Evolutionary conservation across 2,888 invertebrate genomes (phyloP).

Genomic region (Aethes cnicana): DNA sequence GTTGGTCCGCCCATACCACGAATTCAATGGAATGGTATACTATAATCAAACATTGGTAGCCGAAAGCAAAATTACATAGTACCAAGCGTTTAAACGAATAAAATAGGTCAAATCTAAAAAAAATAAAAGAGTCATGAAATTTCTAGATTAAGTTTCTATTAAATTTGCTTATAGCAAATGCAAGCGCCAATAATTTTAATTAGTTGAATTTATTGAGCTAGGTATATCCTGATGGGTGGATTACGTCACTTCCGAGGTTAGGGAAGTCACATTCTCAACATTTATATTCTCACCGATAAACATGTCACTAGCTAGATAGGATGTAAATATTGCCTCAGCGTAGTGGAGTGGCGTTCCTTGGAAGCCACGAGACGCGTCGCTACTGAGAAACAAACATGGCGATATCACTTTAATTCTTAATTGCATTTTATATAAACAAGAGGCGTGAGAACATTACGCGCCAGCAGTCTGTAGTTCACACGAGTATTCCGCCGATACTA

Average conservation of each 20-base stretch:
- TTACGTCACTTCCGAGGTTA: not conserved
- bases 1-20: constrained; percentile 17
- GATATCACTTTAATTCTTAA: constrained; percentile 50
- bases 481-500: constrained; percentile 46
- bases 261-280: not conserved
- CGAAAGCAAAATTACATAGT: constrained; percentile 27
- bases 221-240: not conserved
- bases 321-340: constrained; percentile 25
- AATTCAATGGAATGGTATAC: constrained; percentile 19
- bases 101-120: constrained; percentile 27
- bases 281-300: constrained; percentile 10
- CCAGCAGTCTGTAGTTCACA: constrained; percentile 45
- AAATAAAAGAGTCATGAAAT: constrained; percentile 9
- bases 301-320: constrained; percentile 17
- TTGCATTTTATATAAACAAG: constrained; percentile 50
- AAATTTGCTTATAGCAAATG: too few species aligned
- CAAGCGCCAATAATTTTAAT: too few species aligned
- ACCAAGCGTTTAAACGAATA: constrained; percentile 18
- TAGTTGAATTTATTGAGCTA: too few species aligned
- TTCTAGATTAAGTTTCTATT: constrained; percentile 14
- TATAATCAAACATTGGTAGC: constrained; percentile 18
- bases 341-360: constrained; percentile 25
- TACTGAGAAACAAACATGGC: constrained; percentile 50
- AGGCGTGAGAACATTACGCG: constrained; percentile 63
- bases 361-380: constrained; percentile 27